Base-by-base conservation (phyloP, 2,797 vertebrate species). In the Anabas testudineus region DNA sequence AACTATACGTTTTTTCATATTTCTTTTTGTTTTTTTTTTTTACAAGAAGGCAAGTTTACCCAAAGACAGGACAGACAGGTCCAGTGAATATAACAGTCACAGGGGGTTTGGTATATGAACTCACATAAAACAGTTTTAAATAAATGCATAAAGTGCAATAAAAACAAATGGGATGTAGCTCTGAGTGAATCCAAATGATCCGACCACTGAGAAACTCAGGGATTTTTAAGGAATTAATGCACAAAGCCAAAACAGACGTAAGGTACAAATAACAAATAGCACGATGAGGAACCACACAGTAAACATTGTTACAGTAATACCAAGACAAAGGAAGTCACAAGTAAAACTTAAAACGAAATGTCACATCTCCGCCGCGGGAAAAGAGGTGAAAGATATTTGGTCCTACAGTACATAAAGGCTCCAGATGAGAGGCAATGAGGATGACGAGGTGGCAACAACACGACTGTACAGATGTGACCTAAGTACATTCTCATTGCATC, bases 401-500 rank as follows among this genome's bases (percentile, higher is more conserved):
- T 88, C 81, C 80, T 81, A 88, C 71, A 83, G 78, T 76, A 78
- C 69, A 49, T 56, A 28, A 76, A 77, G 80, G 28, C 64, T 66
- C 45, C 56, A 78, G 36, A 82, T 73, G 66, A 74, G 47, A 80
- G 71, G 51, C 68, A 54, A 80, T 67, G 70, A 81, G 41, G 62
- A 86, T 76, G 76, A 71, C 55, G 53, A 54, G 62, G 87, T 83
- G 73, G 61, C 54, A 78, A 81, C 64, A 63, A 70, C 53, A 73
- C 51, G 67, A 67, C 67, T 72, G 64, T 83, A 87, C 60, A 80
- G 76, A 87, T 81, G 79, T 87, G 84, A 88, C 84, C 67, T 61
- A 87, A 90, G 90, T 92, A 93, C 92, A 94, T 94, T 93, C 91
- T 90, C 85, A 72, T 87, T 88, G 88, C 80, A 91, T 89, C 74